Evolutionary conservation across 2,888 invertebrate species (phyloP).

Genomic region (Pollenia labialis): DNA sequence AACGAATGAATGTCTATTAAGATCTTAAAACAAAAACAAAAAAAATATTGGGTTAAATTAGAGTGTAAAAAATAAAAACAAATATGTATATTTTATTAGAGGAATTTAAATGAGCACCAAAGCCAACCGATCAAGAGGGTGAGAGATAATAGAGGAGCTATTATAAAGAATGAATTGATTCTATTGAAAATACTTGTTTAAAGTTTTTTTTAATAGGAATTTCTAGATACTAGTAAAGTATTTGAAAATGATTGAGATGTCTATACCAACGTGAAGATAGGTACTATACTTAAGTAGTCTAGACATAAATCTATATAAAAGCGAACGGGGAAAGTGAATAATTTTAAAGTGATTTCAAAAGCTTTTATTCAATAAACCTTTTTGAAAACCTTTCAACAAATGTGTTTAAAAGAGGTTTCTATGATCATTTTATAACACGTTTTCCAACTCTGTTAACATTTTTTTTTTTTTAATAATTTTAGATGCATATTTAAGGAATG

Average conservation of each 20-base stretch:
- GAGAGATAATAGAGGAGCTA: slow-evolving; percentile 21
- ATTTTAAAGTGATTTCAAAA: no score
- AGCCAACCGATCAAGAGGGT: slow-evolving; percentile 21
- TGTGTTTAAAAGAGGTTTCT: no score
- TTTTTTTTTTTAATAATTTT: no score
- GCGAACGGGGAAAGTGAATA: no score
- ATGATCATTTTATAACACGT: no score
- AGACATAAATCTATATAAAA: not conserved
- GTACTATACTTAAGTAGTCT: not conserved
- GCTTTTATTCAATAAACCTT: no score
- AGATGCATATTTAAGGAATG: no score
- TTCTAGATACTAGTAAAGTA: no score
- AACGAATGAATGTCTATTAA: slow-evolving; percentile 56
- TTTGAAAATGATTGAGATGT: slow-evolving; percentile 7
- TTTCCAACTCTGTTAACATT: no score
- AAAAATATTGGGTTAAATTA: slow-evolving; percentile 52
- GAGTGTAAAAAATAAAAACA: slow-evolving; percentile 36
- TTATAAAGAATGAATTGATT: not conserved
- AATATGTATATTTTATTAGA: not conserved
- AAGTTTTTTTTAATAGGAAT: not conserved
- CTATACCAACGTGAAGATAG: not conserved
- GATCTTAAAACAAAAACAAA: slow-evolving; percentile 8
- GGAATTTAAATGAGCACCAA: slow-evolving; percentile 40
- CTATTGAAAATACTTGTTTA: slow-evolving; percentile 1
- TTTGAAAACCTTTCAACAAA: no score